Conservation (phyloP, 2,797 vertebrate species). For the Bradypodion ventrale region DNA sequence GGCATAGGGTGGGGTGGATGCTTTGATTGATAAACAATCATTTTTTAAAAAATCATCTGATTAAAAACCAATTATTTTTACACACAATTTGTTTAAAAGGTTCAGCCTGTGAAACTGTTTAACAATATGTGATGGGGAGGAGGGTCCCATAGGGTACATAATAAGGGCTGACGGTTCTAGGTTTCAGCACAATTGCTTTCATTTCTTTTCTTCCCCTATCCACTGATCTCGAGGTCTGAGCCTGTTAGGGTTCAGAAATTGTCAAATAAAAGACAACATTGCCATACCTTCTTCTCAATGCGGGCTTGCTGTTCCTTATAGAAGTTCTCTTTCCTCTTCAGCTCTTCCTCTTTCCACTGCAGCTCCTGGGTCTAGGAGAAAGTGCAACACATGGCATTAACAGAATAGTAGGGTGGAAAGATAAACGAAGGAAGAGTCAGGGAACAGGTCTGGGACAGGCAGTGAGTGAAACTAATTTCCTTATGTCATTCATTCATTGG, state of each 20-base stretch:
- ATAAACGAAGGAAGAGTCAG: neutral
- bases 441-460: neutral
- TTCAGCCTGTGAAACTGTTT: conserved; percentile 32
- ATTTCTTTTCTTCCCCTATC: conserved; percentile 13
- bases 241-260: neutral
- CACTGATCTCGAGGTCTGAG: rapidly evolving
- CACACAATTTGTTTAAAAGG: conserved; percentile 43
- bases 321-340: conserved; percentile 82
- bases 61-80: conserved; percentile 56
- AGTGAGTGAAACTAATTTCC: neutral
- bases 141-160: neutral
- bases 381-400: conserved; percentile 53
- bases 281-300: conserved; percentile 88
- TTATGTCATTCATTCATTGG: too few species aligned
- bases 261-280: neutral
- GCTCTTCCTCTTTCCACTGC: conserved; percentile 83
- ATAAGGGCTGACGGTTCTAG: neutral
- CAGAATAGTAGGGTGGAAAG: neutral
- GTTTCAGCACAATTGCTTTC: conserved; percentile 19
- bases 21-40: conserved; percentile 30
- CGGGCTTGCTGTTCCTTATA: conserved; percentile 87
- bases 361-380: conserved; percentile 80
- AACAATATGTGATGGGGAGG: neutral
- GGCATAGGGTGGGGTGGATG: conserved; percentile 39
- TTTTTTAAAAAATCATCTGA: conserved; percentile 26